phyloP scores from a whole-genome alignment of 2,888 invertebrate species.

The Tachina fera region DNA sequence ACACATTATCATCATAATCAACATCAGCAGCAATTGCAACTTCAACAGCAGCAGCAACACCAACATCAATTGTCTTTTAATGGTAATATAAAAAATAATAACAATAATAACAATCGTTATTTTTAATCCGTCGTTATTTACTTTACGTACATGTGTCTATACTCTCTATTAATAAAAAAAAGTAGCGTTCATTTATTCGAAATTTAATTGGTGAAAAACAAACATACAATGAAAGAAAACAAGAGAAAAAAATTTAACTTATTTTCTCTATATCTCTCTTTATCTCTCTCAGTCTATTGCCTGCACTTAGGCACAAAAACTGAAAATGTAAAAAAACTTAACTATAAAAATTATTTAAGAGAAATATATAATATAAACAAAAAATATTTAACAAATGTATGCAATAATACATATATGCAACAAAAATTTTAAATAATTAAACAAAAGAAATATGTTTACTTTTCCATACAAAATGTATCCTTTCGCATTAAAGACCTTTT shows the following conservation, averaged over 20 bases:
- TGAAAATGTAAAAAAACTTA: constrained; percentile 38
- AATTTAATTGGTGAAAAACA: constrained; percentile 9
- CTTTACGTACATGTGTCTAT: too few relatives aligned
- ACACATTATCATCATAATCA: constrained; percentile 70
- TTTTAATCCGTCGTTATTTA: constrained; percentile 56
- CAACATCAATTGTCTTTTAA: constrained; percentile 68
- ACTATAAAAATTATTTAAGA: not conserved
- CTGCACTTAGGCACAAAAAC: constrained; percentile 25
- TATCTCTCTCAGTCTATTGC: not conserved
- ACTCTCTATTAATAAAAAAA: constrained; percentile 19
- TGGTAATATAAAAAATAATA: constrained; percentile 68
- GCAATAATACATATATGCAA: not conserved
- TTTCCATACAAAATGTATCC: too few relatives aligned
- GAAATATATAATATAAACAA: constrained; percentile 21
- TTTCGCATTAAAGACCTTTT: too few relatives aligned
- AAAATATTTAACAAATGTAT: constrained; percentile 23
- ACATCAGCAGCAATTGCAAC: constrained; percentile 59
- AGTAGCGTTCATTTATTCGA: constrained; percentile 59
- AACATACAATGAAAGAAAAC: not conserved
- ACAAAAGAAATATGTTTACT: too few relatives aligned
- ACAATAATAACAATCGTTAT: constrained; percentile 69
- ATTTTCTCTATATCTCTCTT: not conserved
- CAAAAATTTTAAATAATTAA: too few relatives aligned
- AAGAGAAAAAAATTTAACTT: not conserved
- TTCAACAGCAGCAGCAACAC: constrained; percentile 64